Conservation (phyloP, 1,140 invertebrate genomes). For the Propsilocerus akamusi region DNA sequence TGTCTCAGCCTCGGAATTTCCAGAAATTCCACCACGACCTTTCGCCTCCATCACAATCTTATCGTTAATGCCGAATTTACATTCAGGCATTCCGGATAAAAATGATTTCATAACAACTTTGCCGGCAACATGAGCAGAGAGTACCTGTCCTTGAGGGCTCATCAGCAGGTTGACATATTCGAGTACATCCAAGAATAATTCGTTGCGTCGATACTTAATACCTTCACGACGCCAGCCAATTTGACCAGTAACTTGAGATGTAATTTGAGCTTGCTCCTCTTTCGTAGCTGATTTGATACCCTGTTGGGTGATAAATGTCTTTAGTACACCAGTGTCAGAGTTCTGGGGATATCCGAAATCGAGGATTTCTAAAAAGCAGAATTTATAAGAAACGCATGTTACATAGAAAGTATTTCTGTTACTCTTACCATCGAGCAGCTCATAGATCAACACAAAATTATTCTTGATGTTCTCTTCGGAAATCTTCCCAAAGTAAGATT, state of each 20-base stretch:
- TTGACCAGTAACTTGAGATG: conserved; percentile 94
- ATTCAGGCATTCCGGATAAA: conserved; percentile 98
- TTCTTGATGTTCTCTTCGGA: conserved; percentile 99
- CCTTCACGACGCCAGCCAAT: conserved; percentile 99
- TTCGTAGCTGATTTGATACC: conserved; percentile 97
- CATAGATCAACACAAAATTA: conserved; percentile 99
- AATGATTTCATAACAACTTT: conserved; percentile 99
- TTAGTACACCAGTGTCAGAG: conserved; percentile 96
- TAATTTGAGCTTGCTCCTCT: conserved; percentile 99
- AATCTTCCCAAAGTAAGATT: conserved; percentile 98
- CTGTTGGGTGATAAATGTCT: conserved; percentile 99
- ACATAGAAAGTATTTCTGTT: conserved; percentile 5
- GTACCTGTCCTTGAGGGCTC: conserved; percentile 98
- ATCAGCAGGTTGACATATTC: conserved; percentile 99
- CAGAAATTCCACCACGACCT: conserved; percentile 47
- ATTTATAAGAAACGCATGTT: background rate
- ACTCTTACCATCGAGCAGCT: conserved; percentile 81
- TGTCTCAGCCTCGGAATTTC: conserved; percentile 63
- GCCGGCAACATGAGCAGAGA: conserved; percentile 97
- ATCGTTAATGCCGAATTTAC: conserved; percentile 99
- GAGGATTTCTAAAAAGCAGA: conserved; percentile 70
- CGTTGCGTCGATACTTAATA: conserved; percentile 97
- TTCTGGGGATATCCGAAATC: conserved; percentile 99
- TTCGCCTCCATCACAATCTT: conserved; percentile 99
- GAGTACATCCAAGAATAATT: conserved; percentile 95